Percentiles rank a stretch among this genome's conserved stretches.
These are phyloP conservation scores for Alloplasta piceator DNA, from an alignment of 2,888 invertebrate genomes.

Conservation along the genomic window DNA sequence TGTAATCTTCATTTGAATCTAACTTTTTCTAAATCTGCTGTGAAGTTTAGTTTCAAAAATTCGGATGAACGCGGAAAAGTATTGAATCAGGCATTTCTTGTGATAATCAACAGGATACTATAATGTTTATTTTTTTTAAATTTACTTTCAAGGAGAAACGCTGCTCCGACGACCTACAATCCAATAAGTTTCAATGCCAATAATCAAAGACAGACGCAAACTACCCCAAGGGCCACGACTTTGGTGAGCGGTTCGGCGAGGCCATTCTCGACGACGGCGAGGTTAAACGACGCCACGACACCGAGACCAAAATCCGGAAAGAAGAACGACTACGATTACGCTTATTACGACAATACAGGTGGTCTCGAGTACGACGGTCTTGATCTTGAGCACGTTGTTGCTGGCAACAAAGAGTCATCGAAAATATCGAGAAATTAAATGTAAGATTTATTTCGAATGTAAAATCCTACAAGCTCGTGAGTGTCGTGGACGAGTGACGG, in stretches of 20 bases:
- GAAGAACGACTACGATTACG: conserved; percentile 91
- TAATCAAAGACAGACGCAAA: conserved; percentile 74
- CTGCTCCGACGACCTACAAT: conserved; percentile 76
- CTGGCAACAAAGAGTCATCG: conserved; percentile 79
- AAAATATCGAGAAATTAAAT: conserved; percentile 74
- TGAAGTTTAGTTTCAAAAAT: too few relatives aligned
- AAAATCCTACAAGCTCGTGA: conserved; percentile 14
- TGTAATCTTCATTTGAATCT: too few relatives aligned
- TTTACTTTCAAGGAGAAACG: conserved; percentile 72
- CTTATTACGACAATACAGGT: conserved; percentile 90
- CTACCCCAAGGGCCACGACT: conserved; percentile 80
- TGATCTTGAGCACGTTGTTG: conserved; percentile 81
- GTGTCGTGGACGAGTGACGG: conserved; percentile 18
- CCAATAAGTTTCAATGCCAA: conserved; percentile 76
- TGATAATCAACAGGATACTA: too few relatives aligned
- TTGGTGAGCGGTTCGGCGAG: conserved; percentile 81
- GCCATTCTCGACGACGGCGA: conserved; percentile 78
- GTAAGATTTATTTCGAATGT: conserved; percentile 1
- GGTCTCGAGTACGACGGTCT: conserved; percentile 83
- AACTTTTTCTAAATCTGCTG: too few relatives aligned
- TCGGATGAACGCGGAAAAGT: too few relatives aligned
- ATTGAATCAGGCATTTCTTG: too few relatives aligned
- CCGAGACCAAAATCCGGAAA: conserved; percentile 82
- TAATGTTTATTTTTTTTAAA: too few relatives aligned
- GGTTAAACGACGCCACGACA: conserved; percentile 78